A percentile compares a stretch with the other conserved stretches of the same genome.
Evolutionary conservation across 2,888 invertebrate species (phyloP).

Genomic region (Epinotia ramella): DNA sequence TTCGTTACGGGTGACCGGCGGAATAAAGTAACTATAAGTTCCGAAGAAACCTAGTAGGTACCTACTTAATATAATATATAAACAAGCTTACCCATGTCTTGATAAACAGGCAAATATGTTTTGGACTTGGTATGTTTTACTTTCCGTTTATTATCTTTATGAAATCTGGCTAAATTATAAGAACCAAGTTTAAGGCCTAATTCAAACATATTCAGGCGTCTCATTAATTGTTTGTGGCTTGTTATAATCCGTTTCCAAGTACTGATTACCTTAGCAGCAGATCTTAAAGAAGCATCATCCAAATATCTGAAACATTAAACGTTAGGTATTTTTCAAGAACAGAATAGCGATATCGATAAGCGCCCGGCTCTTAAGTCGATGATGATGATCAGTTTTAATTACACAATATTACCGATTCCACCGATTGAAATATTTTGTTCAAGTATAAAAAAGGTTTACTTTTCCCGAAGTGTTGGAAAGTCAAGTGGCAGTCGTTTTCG

Average conservation of each 20-base stretch:
- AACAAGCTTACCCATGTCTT: conserved; percentile 58
- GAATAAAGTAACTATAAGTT: background rate
- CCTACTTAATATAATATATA: background rate
- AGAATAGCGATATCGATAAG: no score
- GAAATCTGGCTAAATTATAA: conserved; percentile 62
- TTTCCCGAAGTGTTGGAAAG: background rate
- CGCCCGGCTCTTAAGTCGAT: no score
- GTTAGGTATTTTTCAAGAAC: no score
- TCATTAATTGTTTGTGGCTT: conserved; percentile 61
- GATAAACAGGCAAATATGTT: conserved; percentile 61
- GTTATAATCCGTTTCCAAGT: conserved; percentile 70
- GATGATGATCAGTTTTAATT: no score
- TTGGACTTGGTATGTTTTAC: conserved; percentile 53
- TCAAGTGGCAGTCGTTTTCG: no score
- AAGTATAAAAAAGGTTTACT: no score
- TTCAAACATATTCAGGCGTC: conserved; percentile 68
- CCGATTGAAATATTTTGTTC: background rate
- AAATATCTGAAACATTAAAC: conserved; percentile 61
- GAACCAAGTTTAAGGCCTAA: conserved; percentile 67
- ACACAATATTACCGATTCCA: background rate
- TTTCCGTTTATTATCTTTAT: conserved; percentile 60
- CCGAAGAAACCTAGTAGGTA: no score
- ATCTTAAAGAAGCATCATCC: conserved; percentile 64
- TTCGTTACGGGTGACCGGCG: no score
- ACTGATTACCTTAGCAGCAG: conserved; percentile 58